These are phyloP conservation scores for Notospermus geniculatus DNA, from an alignment of 1,140 invertebrate species.

Conservation along the genomic window DNA sequence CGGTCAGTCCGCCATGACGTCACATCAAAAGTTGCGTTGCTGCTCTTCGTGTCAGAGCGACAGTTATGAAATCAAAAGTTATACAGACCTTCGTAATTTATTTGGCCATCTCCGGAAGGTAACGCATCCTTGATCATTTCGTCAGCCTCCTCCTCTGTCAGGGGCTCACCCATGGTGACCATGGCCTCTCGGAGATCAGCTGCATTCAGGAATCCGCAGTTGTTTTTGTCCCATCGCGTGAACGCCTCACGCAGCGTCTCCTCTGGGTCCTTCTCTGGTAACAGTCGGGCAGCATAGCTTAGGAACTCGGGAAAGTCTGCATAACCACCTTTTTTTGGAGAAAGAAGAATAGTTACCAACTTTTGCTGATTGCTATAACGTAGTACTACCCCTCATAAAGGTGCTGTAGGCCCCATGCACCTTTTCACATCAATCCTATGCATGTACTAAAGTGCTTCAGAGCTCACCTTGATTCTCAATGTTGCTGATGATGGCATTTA, in stretches of 20 bases:
- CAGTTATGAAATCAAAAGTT: too few species aligned
- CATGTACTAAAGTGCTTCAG: not conserved
- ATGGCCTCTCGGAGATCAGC: not conserved
- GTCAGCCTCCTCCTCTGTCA: conserved; percentile 73
- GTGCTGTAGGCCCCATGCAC: not conserved
- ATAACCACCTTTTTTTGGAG: not conserved
- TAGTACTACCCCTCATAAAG: not conserved
- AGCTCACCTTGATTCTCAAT: conserved; percentile 1
- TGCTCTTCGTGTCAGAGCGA: too few species aligned
- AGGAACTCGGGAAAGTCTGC: conserved; percentile 2
- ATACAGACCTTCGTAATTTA: conserved; percentile 15
- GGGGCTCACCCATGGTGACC: conserved; percentile 2
- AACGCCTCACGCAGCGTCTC: not conserved
- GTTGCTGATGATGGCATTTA: not conserved
- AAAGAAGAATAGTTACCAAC: not conserved
- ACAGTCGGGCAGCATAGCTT: not conserved
- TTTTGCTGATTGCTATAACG: not conserved
- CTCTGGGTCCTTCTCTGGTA: not conserved
- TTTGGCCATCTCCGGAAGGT: conserved; percentile 68
- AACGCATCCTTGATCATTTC: conserved; percentile 90
- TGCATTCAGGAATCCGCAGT: conserved; percentile 1
- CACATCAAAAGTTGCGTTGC: too few species aligned
- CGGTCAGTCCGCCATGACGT: not conserved
- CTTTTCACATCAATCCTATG: not conserved
- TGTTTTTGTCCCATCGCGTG: not conserved